phyloP scores from a whole-genome alignment of 2,797 vertebrate genomes.

The Myotis pilosus region DNA sequence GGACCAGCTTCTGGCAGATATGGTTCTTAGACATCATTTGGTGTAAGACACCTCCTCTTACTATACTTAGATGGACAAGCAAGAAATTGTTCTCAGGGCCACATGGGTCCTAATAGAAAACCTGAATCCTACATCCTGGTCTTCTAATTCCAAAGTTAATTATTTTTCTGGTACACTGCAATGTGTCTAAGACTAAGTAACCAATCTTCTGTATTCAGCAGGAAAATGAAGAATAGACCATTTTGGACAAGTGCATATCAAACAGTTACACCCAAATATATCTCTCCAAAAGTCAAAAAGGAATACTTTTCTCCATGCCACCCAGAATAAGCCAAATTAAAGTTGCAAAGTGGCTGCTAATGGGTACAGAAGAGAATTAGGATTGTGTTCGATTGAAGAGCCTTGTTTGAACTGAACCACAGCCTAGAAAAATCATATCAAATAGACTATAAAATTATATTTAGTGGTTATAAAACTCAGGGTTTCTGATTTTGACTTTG shows the following conservation, averaged over 20 bases:
- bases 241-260: background rate
- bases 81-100: background rate
- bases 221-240: background rate
- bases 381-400: conserved; percentile 29
- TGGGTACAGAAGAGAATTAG: background rate
- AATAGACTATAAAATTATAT: conserved; percentile 64
- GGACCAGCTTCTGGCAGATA: background rate
- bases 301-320: background rate
- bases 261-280: background rate
- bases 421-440: conserved; percentile 69
- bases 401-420: conserved; percentile 48
- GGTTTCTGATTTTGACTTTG: conserved; percentile 59
- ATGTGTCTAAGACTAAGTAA: background rate
- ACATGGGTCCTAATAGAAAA: background rate
- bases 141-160: background rate
- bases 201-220: background rate
- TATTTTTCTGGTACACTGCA: background rate
- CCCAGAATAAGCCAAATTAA: conserved; percentile 2
- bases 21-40: background rate
- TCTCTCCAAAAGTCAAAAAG: background rate
- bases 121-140: background rate
- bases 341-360: conserved; percentile 3
- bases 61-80: background rate
- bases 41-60: background rate
- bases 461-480: conserved; percentile 50